Conservation (phyloP, 2,888 invertebrate genomes). For the Diarsia brunnea region DNA sequence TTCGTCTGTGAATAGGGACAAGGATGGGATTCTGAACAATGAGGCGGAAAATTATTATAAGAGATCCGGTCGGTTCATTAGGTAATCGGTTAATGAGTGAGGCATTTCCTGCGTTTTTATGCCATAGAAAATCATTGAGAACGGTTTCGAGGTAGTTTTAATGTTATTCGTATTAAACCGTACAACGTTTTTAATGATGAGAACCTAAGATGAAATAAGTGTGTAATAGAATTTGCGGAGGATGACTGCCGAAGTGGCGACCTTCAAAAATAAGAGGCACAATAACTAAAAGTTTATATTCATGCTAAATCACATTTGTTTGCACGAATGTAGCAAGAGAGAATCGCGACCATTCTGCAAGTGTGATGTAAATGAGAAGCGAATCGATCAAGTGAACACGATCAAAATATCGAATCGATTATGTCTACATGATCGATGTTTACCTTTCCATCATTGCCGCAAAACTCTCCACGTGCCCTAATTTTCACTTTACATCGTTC, state of each 20-base stretch:
- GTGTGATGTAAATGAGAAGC: conserved; percentile 29
- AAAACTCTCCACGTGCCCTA: conserved; percentile 15
- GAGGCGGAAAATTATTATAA: conserved; percentile 73
- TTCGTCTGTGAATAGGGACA: conserved; percentile 74
- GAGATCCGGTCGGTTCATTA: conserved; percentile 72
- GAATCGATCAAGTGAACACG: conserved; percentile 33
- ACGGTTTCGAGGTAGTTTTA: conserved; percentile 28
- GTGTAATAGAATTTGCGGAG: conserved; percentile 25
- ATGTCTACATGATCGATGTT: conserved; percentile 41
- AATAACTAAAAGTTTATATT: conserved; percentile 7
- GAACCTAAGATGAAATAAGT: conserved; percentile 28
- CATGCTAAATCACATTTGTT: conserved; percentile 15
- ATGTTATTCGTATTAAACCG: conserved; percentile 13
- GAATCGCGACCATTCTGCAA: conserved; percentile 24
- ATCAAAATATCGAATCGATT: conserved; percentile 41
- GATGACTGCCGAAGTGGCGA: not conserved
- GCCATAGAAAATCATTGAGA: conserved; percentile 39
- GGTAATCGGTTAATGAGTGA: conserved; percentile 58
- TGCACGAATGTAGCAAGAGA: conserved; percentile 22
- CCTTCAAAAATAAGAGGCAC: conserved; percentile 37
- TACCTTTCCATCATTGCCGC: conserved; percentile 12
- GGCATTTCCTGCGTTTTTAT: conserved; percentile 47
- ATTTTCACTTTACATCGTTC: conserved; percentile 29
- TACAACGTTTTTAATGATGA: conserved; percentile 19
- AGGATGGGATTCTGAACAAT: conserved; percentile 73